Conservation (phyloP, 2,888 invertebrate species). For the Dexiosoma caninum region DNA sequence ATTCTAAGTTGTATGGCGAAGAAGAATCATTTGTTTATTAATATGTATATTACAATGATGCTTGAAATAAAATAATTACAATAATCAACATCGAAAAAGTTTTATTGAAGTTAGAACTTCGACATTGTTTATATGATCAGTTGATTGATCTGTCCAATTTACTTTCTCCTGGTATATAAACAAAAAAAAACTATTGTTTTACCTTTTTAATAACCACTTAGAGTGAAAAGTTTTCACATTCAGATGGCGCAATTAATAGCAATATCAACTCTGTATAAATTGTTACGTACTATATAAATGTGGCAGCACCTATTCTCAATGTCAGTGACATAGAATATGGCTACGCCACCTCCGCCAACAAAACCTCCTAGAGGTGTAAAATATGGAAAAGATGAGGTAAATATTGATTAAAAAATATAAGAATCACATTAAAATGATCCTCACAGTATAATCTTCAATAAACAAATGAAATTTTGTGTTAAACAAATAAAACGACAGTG, state of each 20-base stretch:
- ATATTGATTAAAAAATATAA: constrained; percentile 48
- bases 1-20: constrained; percentile 5
- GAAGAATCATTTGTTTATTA: neutral
- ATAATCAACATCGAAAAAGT: neutral
- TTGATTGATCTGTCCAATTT: too few relatives aligned
- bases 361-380: constrained; percentile 93
- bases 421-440: constrained; percentile 44
- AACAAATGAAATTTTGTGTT: neutral
- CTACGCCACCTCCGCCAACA: constrained; percentile 82
- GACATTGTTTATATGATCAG: too few relatives aligned
- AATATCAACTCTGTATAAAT: too few relatives aligned
- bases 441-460: neutral
- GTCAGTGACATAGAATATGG: constrained; percentile 53
- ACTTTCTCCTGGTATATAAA: too few relatives aligned
- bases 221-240: neutral
- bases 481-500: neutral
- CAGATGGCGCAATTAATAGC: neutral
- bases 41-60: neutral
- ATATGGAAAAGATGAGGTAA: constrained; percentile 90
- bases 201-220: too few relatives aligned
- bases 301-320: neutral
- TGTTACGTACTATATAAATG: too few relatives aligned
- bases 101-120: too few relatives aligned
- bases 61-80: constrained; percentile 17
- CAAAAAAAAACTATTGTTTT: too few relatives aligned